Percentiles rank a stretch among this genome's conserved stretches.
phyloP scores from a whole-genome alignment of 2,113 vertebrate genomes.

The Hippocampus barbouri region DNA sequence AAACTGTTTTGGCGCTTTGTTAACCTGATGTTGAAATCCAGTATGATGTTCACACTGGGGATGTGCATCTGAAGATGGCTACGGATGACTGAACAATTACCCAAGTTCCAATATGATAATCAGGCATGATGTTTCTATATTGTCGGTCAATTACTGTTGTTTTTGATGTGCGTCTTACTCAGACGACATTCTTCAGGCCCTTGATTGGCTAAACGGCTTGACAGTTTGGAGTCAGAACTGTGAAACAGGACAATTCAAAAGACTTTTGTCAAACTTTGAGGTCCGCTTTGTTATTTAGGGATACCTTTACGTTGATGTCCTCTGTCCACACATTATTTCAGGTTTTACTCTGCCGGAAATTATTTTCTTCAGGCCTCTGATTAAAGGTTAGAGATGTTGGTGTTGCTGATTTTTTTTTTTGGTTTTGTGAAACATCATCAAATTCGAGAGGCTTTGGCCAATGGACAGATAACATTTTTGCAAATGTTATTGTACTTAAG shows the following conservation, averaged over 20 bases:
- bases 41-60: no score
- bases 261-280: no score
- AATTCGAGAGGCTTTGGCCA: background rate
- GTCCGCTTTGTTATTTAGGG: no score
- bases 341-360: background rate
- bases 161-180: background rate
- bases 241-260: no score
- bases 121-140: background rate
- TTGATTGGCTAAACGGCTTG: background rate
- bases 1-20: background rate
- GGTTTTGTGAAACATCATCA: background rate
- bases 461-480: background rate
- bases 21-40: background rate
- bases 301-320: no score
- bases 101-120: background rate
- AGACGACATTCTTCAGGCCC: no score
- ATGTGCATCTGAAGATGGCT: background rate
- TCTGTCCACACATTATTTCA: background rate
- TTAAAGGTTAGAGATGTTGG: background rate
- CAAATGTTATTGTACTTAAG: conserved; percentile 11
- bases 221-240: no score
- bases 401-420: background rate
- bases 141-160: background rate
- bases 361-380: background rate
- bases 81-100: background rate